phyloP scores from a whole-genome alignment of 2,888 invertebrate species.

The Bellardia bayeri region DNA sequence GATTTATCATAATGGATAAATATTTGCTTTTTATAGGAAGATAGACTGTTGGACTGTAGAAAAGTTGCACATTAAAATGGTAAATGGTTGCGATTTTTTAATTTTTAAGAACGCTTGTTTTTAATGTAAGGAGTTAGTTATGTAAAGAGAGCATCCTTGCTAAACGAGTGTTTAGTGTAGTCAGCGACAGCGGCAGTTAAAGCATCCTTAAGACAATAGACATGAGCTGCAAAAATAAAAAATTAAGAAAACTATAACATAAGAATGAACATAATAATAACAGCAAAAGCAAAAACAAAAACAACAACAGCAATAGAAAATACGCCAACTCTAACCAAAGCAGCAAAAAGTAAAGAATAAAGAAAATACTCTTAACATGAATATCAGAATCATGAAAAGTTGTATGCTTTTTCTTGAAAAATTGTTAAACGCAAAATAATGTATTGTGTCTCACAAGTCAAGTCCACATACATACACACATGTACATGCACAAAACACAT shows the following conservation, averaged over 20 bases:
- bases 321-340: constrained; percentile 70
- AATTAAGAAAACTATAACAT: constrained; percentile 72
- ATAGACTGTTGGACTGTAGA: too few relatives aligned
- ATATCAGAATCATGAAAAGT: constrained; percentile 70
- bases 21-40: too few relatives aligned
- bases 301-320: constrained; percentile 67
- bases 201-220: constrained; percentile 65
- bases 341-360: constrained; percentile 17
- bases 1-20: too few relatives aligned
- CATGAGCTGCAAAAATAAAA: constrained; percentile 48
- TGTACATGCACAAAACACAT: background rate
- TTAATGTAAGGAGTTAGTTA: too few relatives aligned
- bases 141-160: background rate
- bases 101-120: too few relatives aligned
- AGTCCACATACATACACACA: constrained; percentile 27
- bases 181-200: constrained; percentile 40
- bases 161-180: background rate
- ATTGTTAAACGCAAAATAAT: constrained; percentile 74
- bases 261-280: constrained; percentile 54
- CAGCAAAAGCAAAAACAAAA: constrained; percentile 46
- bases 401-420: constrained; percentile 71
- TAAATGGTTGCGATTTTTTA: too few relatives aligned
- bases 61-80: too few relatives aligned
- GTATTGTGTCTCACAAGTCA: constrained; percentile 70
- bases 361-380: constrained; percentile 59